Evolutionary conservation across 2,888 invertebrate species (phyloP).

Genomic region (Trisateles emortualis): DNA sequence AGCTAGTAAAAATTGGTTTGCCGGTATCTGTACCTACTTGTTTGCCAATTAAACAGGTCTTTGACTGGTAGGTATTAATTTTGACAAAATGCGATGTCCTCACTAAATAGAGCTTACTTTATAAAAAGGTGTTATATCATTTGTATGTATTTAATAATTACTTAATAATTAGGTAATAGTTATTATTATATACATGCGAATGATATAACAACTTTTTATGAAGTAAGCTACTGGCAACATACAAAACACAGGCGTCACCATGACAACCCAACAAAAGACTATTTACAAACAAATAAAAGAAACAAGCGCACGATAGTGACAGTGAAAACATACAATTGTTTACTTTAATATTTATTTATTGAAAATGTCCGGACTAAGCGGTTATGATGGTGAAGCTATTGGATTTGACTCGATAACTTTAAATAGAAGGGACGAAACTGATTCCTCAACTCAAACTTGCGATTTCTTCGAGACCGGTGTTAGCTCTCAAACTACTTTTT

Average conservation of each 20-base stretch:
- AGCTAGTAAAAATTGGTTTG: too few relatives aligned
- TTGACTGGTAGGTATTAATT: too few relatives aligned
- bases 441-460: constrained; percentile 67
- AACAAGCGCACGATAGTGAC: constrained; percentile 5
- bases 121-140: too few relatives aligned
- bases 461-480: constrained; percentile 61
- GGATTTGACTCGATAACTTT: constrained; percentile 70
- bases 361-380: constrained; percentile 72
- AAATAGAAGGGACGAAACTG: constrained; percentile 49
- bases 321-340: constrained; percentile 4
- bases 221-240: constrained; percentile 29
- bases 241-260: constrained; percentile 25
- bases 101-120: too few relatives aligned
- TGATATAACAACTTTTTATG: background rate
- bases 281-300: constrained; percentile 38
- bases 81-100: too few relatives aligned
- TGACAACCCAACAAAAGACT: constrained; percentile 42
- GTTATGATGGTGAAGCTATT: constrained; percentile 73
- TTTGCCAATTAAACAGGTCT: too few relatives aligned
- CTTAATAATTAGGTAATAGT: too few relatives aligned
- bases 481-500: constrained; percentile 62
- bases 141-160: too few relatives aligned
- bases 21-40: too few relatives aligned
- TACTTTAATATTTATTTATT: background rate
- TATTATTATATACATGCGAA: too few relatives aligned